Evolutionary conservation across 1,140 invertebrate genomes (phyloP), one percentile per base, ranked within the genome.

Genomic region (Magallana angulata): DNA sequence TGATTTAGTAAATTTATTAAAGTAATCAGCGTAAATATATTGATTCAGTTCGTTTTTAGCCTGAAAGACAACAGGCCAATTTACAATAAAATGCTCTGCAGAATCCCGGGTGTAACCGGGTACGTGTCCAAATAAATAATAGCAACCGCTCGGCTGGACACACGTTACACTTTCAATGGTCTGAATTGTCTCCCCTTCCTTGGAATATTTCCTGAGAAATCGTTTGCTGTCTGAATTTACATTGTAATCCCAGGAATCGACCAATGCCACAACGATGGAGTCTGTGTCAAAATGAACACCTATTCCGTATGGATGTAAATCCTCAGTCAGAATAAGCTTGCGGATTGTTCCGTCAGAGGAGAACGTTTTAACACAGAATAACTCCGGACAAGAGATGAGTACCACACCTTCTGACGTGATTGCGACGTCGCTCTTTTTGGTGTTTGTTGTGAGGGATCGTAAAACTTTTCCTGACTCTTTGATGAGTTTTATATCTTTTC

Each of bases 331-430:
- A 76, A 76, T 76, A 30, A 76, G 36, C 68, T 76, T 76, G 8
- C 68, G 68, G 11, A 76, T 76, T 12, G 24, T 76, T 76, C 68
- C 68, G 4, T 76, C 68, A 12, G 68, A 76, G 68, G 68, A 76
- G 68, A 76, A 76, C 36, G 24, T 76, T 76, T 76, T 76, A 12
- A 76, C 36, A 12, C 68, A 76, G 68, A 11, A 76, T 76, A 76
- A 36, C 18, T 76, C 68, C 7, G 68, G 68, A 76, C 68, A 76
- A 3, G 68, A 30, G 18, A 76, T 76, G 24, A 76, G 68, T 8
- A 76, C 68, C 0, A 76, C 4, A 12, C 68, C 68, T 11, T 76
- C 68, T 5, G 68, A 76, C 8, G 68, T 76, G 14, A 76, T 76
- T 8, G 18, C 68, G 11, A 76, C 36, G 14, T 76, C 68, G 24